A percentile compares a stretch with the other conserved stretches of the same genome.
Evolutionary conservation across 1,140 invertebrate species (phyloP).

Genomic region (Drosophila eugracilis): DNA sequence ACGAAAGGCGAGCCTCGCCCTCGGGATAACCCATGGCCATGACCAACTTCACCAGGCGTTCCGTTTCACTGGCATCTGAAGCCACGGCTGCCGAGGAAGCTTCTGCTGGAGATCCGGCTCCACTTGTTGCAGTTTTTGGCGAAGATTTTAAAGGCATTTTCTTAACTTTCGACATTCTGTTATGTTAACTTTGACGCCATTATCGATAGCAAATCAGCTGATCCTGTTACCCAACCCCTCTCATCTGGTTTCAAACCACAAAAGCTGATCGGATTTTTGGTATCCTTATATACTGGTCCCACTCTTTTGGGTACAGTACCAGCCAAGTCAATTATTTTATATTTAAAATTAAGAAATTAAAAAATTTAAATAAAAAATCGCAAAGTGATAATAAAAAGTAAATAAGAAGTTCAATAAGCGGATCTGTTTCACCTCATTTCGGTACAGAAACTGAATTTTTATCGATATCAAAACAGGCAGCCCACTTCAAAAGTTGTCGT

Average conservation of each 20-base stretch:
- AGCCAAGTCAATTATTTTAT: no score
- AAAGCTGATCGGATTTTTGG: not conserved
- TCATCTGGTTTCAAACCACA: slow-evolving; percentile 1
- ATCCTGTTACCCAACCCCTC: not conserved
- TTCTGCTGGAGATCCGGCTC: slow-evolving; percentile 12
- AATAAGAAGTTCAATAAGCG: no score
- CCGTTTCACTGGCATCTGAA: slow-evolving; percentile 26
- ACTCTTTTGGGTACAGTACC: not conserved
- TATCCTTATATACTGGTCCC: not conserved
- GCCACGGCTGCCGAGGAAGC: not conserved
- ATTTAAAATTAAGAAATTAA: no score
- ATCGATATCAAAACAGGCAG: no score
- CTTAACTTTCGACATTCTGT: slow-evolving; percentile 3
- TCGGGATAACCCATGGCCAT: slow-evolving; percentile 67
- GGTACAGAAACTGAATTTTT: no score
- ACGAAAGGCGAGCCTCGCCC: slow-evolving; percentile 40
- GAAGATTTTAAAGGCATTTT: not conserved
- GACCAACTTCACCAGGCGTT: slow-evolving; percentile 38
- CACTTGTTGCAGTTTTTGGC: not conserved
- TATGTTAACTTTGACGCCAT: not conserved
- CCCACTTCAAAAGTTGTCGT: no score
- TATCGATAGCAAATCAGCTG: slow-evolving; percentile 6
- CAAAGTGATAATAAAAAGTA: no score
- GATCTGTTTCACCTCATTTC: no score
- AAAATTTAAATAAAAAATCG: no score